These are phyloP conservation scores for Drosophila lini DNA, from an alignment of 1,140 invertebrate genomes.

Conservation along the genomic window DNA sequence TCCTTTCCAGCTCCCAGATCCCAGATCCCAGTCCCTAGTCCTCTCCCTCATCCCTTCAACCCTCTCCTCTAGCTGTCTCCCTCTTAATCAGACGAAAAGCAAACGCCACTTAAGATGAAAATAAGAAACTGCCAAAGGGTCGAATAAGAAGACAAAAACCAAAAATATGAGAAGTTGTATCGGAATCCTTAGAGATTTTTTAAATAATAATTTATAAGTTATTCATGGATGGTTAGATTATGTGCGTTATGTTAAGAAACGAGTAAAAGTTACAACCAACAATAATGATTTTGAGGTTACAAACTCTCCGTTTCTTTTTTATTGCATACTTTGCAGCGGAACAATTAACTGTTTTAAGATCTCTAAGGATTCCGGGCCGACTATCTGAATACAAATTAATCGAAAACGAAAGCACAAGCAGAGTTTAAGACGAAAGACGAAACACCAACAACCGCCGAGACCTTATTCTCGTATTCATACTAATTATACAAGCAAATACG, in stretches of 20 bases:
- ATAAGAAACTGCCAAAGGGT: conserved; percentile 72
- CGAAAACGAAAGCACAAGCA: conserved; percentile 22
- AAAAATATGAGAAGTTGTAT: conserved; percentile 2
- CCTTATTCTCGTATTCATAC: conserved; percentile 40
- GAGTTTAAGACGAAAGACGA: conserved; percentile 32
- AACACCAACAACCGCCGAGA: conserved; percentile 51
- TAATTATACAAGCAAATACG: conserved; percentile 34
- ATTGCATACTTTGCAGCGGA: not conserved
- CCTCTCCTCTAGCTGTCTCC: conserved; percentile 16
- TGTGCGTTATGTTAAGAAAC: not conserved
- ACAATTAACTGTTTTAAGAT: conserved; percentile 1
- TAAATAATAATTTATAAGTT: conserved; percentile 1
- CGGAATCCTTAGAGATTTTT: conserved; percentile 8
- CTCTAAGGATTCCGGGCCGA: conserved; percentile 1
- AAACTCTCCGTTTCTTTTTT: not conserved
- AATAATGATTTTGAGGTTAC: not conserved
- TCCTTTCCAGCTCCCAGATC: not conserved
- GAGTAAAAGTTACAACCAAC: not conserved
- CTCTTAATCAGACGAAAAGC: conserved; percentile 41
- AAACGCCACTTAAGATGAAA: conserved; percentile 51
- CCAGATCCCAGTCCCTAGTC: not conserved
- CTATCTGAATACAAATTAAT: conserved; percentile 6
- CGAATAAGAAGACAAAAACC: conserved; percentile 24
- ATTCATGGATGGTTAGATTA: no score
- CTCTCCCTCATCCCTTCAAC: not conserved